phyloP scores from a whole-genome alignment of 2,888 invertebrate genomes.

The Alloplasta piceator region DNA sequence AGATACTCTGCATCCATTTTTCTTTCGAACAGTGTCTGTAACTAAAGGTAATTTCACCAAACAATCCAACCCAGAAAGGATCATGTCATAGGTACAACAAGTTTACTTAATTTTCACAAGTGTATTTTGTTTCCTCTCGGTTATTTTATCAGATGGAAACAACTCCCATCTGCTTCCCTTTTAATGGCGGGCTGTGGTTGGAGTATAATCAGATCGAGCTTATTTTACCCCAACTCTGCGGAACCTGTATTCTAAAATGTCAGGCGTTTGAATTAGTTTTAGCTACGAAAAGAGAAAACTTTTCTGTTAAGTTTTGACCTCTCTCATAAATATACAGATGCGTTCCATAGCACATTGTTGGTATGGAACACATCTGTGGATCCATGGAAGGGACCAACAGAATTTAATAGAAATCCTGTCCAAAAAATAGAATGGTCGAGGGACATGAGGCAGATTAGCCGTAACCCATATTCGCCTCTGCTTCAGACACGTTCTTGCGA shows the following conservation, averaged over 20 bases:
- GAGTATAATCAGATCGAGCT: conserved; percentile 15
- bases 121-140: conserved; percentile 3
- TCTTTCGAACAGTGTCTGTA: not conserved
- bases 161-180: not conserved
- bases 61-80: conserved; percentile 50
- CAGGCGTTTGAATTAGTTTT: no score
- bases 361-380: no score
- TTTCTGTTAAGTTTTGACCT: conserved; percentile 27
- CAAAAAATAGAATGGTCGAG: conserved; percentile 12
- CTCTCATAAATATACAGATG: conserved; percentile 11
- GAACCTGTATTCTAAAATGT: conserved; percentile 42
- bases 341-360: no score
- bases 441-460: conserved; percentile 27
- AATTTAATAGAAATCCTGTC: no score
- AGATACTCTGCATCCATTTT: conserved; percentile 29
- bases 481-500: not conserved
- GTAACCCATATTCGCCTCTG: conserved; percentile 1
- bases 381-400: no score
- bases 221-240: conserved; percentile 42
- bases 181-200: conserved; percentile 26
- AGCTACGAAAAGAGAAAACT: conserved; percentile 21
- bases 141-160: conserved; percentile 2
- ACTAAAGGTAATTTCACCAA: conserved; percentile 66
- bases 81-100: no score
- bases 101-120: conserved; percentile 34